Percentiles rank a stretch among this genome's conserved stretches.
These are phyloP conservation scores for Amphiprion clarkii DNA, from an alignment of 2,797 vertebrate species.

Conservation along the genomic window DNA sequence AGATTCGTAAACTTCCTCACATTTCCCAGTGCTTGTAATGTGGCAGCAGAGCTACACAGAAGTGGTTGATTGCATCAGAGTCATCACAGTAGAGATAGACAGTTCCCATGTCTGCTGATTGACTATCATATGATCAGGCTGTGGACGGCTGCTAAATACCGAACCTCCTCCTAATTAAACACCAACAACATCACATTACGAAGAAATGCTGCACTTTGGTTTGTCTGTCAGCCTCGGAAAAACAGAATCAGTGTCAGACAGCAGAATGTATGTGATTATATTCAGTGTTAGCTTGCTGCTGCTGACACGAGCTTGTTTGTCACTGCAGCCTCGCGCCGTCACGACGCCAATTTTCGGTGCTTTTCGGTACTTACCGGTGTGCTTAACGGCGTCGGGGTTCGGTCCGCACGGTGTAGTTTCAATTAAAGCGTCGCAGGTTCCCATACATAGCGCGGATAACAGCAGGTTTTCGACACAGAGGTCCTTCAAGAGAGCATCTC, in stretches of 20 bases:
- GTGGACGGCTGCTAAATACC: constrained; percentile 10
- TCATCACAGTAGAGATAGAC: constrained; percentile 23
- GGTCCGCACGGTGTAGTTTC: constrained; percentile 38
- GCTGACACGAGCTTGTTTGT: constrained; percentile 61
- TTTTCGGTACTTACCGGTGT: constrained; percentile 67
- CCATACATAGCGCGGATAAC: constrained; percentile 58
- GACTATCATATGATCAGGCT: constrained; percentile 74
- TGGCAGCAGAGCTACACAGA: constrained; percentile 12
- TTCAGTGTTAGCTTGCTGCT: constrained; percentile 51
- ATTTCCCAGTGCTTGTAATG: neutral
- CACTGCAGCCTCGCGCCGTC: constrained; percentile 54
- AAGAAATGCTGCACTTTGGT: no score
- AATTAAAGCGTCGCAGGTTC: constrained; percentile 32
- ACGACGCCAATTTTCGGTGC: constrained; percentile 60
- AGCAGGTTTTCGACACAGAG: constrained; percentile 55
- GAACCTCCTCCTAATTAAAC: constrained; percentile 18
- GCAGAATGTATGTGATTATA: constrained; percentile 3
- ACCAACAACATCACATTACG: neutral
- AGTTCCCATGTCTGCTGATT: constrained; percentile 61
- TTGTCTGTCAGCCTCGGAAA: no score
- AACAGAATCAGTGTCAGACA: neutral
- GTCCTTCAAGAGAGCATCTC: constrained; percentile 73
- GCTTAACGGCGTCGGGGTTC: constrained; percentile 28
- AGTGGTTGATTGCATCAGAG: constrained; percentile 25
- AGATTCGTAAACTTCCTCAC: constrained; percentile 48